Conservation (phyloP, 2,113 vertebrate genomes). For the Leptocoma aspasia region DNA sequence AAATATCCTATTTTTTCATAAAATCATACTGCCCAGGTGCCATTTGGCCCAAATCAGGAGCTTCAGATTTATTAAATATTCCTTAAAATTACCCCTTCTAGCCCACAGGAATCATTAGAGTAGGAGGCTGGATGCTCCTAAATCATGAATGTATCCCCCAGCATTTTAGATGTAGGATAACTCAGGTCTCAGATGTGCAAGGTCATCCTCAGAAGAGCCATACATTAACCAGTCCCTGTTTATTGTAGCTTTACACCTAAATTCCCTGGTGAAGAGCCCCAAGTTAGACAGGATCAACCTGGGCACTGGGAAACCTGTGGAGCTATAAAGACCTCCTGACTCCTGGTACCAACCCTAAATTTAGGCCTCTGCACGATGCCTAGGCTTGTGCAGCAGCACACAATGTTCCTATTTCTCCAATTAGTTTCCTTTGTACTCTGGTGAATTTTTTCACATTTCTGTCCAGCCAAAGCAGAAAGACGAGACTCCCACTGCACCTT, state of each 20-base stretch:
- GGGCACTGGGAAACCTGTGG: background rate
- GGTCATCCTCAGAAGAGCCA: background rate
- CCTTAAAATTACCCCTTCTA: background rate
- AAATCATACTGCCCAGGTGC: background rate
- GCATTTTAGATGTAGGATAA: background rate
- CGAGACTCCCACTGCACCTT: background rate
- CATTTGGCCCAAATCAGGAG: background rate
- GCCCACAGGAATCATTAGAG: background rate
- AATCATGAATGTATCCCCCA: background rate
- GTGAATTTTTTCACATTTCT: background rate
- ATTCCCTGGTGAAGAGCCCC: background rate
- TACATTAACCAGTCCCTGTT: background rate
- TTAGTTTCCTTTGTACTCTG: background rate
- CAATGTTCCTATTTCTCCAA: background rate
- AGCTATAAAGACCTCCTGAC: background rate
- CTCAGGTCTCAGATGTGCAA: background rate
- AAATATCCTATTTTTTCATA: background rate
- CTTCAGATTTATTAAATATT: background rate
- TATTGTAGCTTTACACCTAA: background rate
- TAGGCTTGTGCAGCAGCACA: background rate
- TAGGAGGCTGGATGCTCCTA: background rate
- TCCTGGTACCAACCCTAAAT: background rate
- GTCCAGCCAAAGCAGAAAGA: conserved; percentile 3
- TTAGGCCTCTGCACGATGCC: background rate
- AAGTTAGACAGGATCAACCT: background rate